These are phyloP conservation scores for Pocillopora damicornis DNA, from an alignment of 64 coral and sea anemone species.

Conservation along the genomic window DNA sequence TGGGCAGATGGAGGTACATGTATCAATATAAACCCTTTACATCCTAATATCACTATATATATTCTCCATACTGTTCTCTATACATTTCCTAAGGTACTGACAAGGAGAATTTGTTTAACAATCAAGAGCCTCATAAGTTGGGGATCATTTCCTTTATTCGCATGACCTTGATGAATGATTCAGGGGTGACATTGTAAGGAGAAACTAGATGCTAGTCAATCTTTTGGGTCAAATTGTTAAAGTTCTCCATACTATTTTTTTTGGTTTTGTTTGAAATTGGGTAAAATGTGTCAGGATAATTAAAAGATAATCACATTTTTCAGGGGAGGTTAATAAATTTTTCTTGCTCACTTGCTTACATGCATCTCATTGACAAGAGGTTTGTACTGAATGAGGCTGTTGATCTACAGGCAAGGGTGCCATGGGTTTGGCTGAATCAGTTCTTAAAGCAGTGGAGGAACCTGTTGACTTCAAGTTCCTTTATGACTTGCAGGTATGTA, in stretches of 20 bases:
- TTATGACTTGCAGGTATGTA: slow-evolving; percentile 79
- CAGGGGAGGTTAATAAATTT: no score
- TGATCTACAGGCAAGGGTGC: slow-evolving; percentile 67
- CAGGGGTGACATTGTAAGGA: no score
- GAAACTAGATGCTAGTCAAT: no score
- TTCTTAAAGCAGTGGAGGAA: slow-evolving; percentile 74
- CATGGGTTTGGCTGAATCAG: slow-evolving; percentile 66
- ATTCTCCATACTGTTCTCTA: no score
- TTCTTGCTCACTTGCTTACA: no score
- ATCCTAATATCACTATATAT: no score
- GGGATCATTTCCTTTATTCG: no score
- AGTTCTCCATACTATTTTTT: neutral
- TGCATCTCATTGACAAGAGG: neutral
- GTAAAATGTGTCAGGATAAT: neutral
- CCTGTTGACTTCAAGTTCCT: slow-evolving; percentile 93
- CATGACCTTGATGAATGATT: no score
- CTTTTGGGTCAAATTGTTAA: neutral
- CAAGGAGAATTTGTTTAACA: no score
- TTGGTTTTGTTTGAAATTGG: neutral
- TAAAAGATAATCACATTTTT: no score
- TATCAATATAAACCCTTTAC: neutral
- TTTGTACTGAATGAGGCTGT: neutral
- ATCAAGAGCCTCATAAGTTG: no score
- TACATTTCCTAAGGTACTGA: no score
- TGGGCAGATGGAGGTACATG: slow-evolving; percentile 91